These are phyloP conservation scores for Anthophora plumipes DNA, from an alignment of 2,888 invertebrate genomes.

Conservation along the genomic window DNA sequence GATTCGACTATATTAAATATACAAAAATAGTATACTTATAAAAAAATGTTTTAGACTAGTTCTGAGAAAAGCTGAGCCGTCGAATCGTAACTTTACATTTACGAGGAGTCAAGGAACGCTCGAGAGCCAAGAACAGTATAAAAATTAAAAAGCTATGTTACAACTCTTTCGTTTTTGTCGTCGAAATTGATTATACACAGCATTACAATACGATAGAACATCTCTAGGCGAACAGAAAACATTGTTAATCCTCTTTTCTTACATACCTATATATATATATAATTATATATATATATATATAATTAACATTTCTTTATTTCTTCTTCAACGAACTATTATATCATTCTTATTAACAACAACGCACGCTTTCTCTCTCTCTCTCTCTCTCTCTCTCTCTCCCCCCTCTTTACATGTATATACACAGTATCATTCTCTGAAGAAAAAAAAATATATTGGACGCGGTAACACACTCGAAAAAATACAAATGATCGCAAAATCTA, in stretches of 20 bases:
- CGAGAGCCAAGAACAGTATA: slow-evolving; percentile 24
- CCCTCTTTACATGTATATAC: slow-evolving; percentile 5
- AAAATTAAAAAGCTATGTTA: slow-evolving; percentile 41
- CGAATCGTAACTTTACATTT: slow-evolving; percentile 6
- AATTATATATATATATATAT: slow-evolving; percentile 34
- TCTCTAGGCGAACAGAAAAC: slow-evolving; percentile 45
- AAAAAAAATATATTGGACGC: not conserved
- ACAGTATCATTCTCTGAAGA: not conserved
- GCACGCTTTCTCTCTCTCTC: slow-evolving; percentile 3
- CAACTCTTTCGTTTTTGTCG: not conserved
- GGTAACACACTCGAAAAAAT: slow-evolving; percentile 53
- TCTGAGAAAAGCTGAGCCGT: slow-evolving; percentile 25
- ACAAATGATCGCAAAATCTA: slow-evolving; percentile 67
- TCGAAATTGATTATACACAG: not conserved
- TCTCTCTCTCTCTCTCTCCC: slow-evolving; percentile 11
- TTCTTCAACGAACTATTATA: slow-evolving; percentile 22
- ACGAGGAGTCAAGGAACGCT: slow-evolving; percentile 12
- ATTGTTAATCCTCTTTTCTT: slow-evolving; percentile 34
- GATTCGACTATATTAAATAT: slow-evolving; percentile 4
- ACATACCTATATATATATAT: slow-evolving; percentile 6
- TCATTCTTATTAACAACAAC: slow-evolving; percentile 21
- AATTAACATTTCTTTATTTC: slow-evolving; percentile 35
- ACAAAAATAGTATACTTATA: slow-evolving; percentile 16
- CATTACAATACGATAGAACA: slow-evolving; percentile 42
- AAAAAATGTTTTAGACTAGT: slow-evolving; percentile 39